phyloP scores from a whole-genome alignment of 92 coral and sea anemone genomes.

The Zoanthus solanderi region DNA sequence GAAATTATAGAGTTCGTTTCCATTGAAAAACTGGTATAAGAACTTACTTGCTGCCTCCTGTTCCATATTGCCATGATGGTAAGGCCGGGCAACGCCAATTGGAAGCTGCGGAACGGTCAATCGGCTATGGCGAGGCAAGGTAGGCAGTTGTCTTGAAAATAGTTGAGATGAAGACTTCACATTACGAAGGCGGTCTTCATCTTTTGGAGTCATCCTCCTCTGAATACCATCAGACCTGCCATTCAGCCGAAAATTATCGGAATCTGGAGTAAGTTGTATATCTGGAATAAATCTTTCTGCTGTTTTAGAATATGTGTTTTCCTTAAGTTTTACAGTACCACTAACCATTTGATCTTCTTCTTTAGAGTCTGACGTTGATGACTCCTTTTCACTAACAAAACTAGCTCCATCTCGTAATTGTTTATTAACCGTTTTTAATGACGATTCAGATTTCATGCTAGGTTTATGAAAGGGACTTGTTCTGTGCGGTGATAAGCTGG shows the following conservation, averaged over 20 bases:
- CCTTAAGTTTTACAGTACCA: slow-evolving; percentile 1
- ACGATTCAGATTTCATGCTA: background rate
- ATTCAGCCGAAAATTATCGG: background rate
- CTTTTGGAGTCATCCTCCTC: background rate
- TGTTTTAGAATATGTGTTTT: background rate
- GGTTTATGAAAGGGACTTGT: slow-evolving; percentile 19
- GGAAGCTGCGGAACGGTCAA: slow-evolving; percentile 78
- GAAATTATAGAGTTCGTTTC: no score
- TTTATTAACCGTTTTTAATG: background rate
- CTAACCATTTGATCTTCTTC: background rate
- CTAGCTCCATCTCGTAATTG: slow-evolving; percentile 1
- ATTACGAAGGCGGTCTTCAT: slow-evolving; percentile 44
- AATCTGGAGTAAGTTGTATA: background rate
- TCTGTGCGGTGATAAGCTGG: slow-evolving; percentile 36
- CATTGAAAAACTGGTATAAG: no score
- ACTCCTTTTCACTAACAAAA: slow-evolving; percentile 11
- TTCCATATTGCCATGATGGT: slow-evolving; percentile 53
- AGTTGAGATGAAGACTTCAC: slow-evolving; percentile 67
- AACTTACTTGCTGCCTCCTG: slow-evolving; percentile 20
- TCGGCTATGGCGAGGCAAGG: slow-evolving; percentile 73
- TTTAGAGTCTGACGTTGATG: background rate
- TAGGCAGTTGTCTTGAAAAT: slow-evolving; percentile 71
- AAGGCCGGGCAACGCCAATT: slow-evolving; percentile 92
- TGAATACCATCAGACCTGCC: background rate
- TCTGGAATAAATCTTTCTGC: slow-evolving; percentile 5